Evolutionary conservation across 2,797 vertebrate genomes (phyloP), one percentile per base, ranked within the genome.

Genomic region (Acanthopagrus latus): DNA sequence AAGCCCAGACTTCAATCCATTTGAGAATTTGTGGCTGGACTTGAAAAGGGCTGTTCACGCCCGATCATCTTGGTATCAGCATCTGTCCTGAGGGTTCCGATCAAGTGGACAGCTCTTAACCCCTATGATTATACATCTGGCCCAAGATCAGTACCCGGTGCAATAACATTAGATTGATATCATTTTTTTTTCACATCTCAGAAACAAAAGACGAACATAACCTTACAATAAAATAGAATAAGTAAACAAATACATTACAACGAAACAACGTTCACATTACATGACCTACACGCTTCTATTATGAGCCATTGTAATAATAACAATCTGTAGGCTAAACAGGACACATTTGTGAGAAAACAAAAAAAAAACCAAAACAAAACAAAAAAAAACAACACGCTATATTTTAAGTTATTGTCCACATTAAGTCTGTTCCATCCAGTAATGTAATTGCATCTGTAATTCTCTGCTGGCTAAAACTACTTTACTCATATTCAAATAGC

Each of bases 371-470:
- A n/a, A n/a, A n/a, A n/a, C n/a, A n/a, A n/a, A n/a, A n/a, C n/a
- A n/a, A n/a, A 33, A 33, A 33, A 38, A 47, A 21, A 60, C 17
- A 62, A 2, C 4, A 3, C 12, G 38, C 25, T 38, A 58, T 8
- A 50, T 43, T 27, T 1, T 5, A 47, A 55, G 66, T 71, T 8
- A 71, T 52, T 57, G 18, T 63, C 52, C 29, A 33, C 63, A 65
- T 23, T n/a, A 21, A 47, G 17, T 72, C 12, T 69, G 9, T 52
- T 50, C 41, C 33, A 60, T 62, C 47, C 38, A 48, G 18, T 64
- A 68, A 59, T 74, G 77, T 74, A 65, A 74, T 77, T 71, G 56
- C 66, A 48, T 65, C 38, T 80, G 76, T 82, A 78, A 76, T 78
- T 72, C 71, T 74, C 25, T 52, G 20, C 62, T 65, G 56, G 41